A percentile compares a stretch with the other conserved stretches of the same genome.
phyloP scores from a whole-genome alignment of 2,888 invertebrate genomes.

The Cotesia congregata region DNA sequence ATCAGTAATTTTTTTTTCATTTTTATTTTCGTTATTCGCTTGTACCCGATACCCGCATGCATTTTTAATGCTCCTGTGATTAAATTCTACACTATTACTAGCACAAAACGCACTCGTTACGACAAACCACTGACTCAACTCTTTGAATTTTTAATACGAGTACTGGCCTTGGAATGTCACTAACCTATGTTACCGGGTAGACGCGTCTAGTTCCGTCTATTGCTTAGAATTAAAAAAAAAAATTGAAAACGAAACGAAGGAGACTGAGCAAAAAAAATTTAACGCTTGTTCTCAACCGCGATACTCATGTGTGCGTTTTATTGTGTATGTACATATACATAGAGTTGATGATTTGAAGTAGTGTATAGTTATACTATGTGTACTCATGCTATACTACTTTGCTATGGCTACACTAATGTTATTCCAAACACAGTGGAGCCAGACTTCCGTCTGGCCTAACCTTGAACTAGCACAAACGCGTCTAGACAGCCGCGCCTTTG shows the following conservation, averaged over 20 bases:
- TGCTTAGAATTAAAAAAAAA: neutral
- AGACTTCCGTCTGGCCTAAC: constrained; percentile 66
- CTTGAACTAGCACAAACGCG: constrained; percentile 63
- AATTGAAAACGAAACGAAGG: too few species aligned
- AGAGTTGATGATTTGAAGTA: neutral
- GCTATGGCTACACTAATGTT: constrained; percentile 54
- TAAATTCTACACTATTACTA: neutral
- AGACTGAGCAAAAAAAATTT: neutral
- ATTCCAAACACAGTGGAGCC: constrained; percentile 64
- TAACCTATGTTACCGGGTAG: constrained; percentile 65
- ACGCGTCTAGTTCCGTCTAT: constrained; percentile 48
- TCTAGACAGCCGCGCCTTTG: constrained; percentile 38
- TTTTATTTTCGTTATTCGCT: neutral
- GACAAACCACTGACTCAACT: constrained; percentile 22
- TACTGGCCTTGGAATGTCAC: constrained; percentile 64
- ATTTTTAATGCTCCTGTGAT: neutral
- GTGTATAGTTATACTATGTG: constrained; percentile 6
- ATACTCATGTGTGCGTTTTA: neutral
- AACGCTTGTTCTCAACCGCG: neutral
- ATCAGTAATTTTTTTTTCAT: neutral
- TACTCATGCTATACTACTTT: constrained; percentile 23
- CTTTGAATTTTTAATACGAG: neutral
- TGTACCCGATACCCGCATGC: neutral
- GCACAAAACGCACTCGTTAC: neutral
- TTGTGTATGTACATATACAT: neutral